These are phyloP conservation scores for Pelobates fuscus DNA, from an alignment of 2,113 vertebrate genomes.

Conservation along the genomic window DNA sequence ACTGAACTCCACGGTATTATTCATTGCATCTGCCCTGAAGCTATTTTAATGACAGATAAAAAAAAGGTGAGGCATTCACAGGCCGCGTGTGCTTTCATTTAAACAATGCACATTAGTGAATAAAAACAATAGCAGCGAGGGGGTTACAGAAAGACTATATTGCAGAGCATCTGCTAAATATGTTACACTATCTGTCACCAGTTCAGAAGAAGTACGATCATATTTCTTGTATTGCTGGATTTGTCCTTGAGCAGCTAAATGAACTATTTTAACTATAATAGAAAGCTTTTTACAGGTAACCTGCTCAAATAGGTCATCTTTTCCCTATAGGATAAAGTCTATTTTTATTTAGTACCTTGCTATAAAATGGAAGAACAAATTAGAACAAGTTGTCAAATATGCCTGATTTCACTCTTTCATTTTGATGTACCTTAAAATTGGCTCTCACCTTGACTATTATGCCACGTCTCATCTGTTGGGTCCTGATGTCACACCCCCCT, in stretches of 20 bases:
- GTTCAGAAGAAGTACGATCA: slow-evolving; percentile 3
- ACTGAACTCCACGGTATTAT: too few species aligned
- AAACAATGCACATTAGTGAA: too few species aligned
- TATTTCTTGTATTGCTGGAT: slow-evolving; percentile 1
- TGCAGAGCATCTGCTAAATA: too few species aligned
- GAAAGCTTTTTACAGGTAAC: slow-evolving; percentile 26
- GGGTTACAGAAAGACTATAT: too few species aligned
- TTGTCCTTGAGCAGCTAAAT: slow-evolving; percentile 27
- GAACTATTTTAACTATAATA: slow-evolving; percentile 8
- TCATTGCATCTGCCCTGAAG: too few species aligned
- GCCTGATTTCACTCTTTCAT: slow-evolving; percentile 9
- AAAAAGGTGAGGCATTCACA: too few species aligned
- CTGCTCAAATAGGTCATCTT: slow-evolving; percentile 26
- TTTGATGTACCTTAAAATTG: slow-evolving; percentile 15
- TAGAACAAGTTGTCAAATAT: slow-evolving; percentile 13
- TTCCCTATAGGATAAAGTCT: slow-evolving; percentile 10
- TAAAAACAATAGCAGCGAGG: too few species aligned
- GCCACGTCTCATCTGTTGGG: not conserved
- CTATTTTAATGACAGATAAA: too few species aligned
- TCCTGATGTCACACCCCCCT: too few species aligned
- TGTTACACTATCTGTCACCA: too few species aligned
- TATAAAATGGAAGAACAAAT: not conserved
- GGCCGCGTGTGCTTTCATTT: too few species aligned
- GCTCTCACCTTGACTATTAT: slow-evolving; percentile 24
- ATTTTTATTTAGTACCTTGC: slow-evolving; percentile 3